A percentile compares a stretch with the other conserved stretches of the same genome.
phyloP scores from a whole-genome alignment of 2,888 invertebrate genomes.

The Meteorus colon region DNA sequence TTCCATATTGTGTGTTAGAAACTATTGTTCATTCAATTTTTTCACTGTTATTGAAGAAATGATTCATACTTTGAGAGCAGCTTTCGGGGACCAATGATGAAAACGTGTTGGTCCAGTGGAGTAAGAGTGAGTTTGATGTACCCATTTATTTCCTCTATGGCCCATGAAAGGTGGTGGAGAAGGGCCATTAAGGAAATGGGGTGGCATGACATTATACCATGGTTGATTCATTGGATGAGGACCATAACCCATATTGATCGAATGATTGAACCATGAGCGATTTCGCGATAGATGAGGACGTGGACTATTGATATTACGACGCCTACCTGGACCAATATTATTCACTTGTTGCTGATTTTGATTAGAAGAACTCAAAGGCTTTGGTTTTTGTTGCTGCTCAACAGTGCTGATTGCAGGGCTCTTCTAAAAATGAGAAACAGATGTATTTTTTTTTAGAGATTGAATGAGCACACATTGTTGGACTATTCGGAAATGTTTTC shows the following conservation, averaged over 20 bases:
- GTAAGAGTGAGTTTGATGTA: conserved; percentile 65
- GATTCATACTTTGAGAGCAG: conserved; percentile 68
- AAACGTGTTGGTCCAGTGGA: conserved; percentile 68
- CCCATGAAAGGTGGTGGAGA: conserved; percentile 70
- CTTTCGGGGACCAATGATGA: conserved; percentile 70
- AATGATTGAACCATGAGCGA: conserved; percentile 70
- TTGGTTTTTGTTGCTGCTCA: conserved; percentile 63
- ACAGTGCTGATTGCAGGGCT: conserved; percentile 56
- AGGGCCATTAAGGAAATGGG: conserved; percentile 67
- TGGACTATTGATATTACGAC: conserved; percentile 69
- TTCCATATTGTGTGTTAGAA: neutral
- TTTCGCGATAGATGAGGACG: conserved; percentile 65
- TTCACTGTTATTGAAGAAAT: neutral
- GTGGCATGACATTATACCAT: conserved; percentile 67
- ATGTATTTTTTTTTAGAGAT: neutral
- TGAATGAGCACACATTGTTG: too few relatives aligned
- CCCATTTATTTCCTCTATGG: conserved; percentile 68
- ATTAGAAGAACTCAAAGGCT: conserved; percentile 63
- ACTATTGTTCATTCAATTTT: neutral
- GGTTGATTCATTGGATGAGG: conserved; percentile 68
- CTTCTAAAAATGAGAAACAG: conserved; percentile 54
- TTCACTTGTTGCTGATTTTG: conserved; percentile 56
- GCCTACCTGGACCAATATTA: conserved; percentile 63
- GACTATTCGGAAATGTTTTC: too few relatives aligned
- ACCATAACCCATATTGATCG: conserved; percentile 68